Conservation (phyloP, 1,140 invertebrate species). For the Dendrolimus kikuchii region DNA sequence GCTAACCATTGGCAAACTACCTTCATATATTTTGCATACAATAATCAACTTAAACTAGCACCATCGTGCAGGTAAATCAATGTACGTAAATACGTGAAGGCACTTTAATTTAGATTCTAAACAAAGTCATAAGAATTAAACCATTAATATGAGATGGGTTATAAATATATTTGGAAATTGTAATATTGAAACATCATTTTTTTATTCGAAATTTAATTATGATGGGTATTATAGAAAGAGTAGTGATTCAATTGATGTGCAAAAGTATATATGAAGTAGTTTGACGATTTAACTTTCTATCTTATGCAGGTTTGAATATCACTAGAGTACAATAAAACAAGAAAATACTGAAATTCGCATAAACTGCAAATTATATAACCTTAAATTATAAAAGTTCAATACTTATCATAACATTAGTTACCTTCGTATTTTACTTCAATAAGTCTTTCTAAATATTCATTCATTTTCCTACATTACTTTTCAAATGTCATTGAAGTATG, state of each 20-base stretch:
- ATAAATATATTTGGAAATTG: too few relatives aligned
- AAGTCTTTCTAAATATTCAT: conserved; percentile 72
- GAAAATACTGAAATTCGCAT: conserved; percentile 15
- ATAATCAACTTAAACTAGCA: conserved; percentile 9
- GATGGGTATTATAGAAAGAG: too few relatives aligned
- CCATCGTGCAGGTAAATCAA: conserved; percentile 28
- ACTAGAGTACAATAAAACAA: conserved; percentile 19
- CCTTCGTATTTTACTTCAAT: conserved; percentile 69
- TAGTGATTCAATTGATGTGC: too few relatives aligned
- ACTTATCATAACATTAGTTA: conserved; percentile 66
- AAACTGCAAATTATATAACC: conserved; percentile 37
- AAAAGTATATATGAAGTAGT: conserved; percentile 9
- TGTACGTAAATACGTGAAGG: conserved; percentile 58
- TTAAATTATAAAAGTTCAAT: conserved; percentile 55
- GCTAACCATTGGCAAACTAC: conserved; percentile 20
- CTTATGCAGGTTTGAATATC: conserved; percentile 1
- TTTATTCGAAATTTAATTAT: too few relatives aligned
- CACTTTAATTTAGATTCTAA: conserved; percentile 50
- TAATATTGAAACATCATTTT: too few relatives aligned
- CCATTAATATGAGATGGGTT: too few relatives aligned
- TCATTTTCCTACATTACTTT: conserved; percentile 65
- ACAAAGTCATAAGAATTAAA: too few relatives aligned
- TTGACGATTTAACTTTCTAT: conserved; percentile 10
- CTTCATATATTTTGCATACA: conserved; percentile 4
- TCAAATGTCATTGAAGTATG: conserved; percentile 68